These are phyloP conservation scores for Melangyna quadrimaculata DNA, from an alignment of 2,888 invertebrate species.

Conservation along the genomic window DNA sequence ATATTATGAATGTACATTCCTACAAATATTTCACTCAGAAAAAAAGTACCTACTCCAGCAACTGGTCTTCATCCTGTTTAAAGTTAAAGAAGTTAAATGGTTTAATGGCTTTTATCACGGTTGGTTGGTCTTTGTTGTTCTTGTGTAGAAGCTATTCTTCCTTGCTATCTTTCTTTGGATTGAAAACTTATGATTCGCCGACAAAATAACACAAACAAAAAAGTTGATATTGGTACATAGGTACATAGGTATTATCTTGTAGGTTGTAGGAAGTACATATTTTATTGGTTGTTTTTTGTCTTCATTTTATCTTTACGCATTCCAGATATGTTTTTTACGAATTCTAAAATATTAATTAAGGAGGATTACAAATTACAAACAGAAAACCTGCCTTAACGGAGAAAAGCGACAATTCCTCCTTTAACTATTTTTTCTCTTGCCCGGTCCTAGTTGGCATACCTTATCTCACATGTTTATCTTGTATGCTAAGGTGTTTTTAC, in stretches of 20 bases:
- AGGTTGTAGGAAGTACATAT: background rate
- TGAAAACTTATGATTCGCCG: conserved; percentile 4
- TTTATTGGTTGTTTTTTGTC: background rate
- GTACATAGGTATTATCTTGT: background rate
- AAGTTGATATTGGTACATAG: too few relatives aligned
- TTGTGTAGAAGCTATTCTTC: background rate
- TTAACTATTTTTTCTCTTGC: too few relatives aligned
- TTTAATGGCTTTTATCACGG: conserved; percentile 51
- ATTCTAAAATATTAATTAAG: too few relatives aligned
- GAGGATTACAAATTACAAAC: too few relatives aligned
- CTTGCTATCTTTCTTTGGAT: background rate
- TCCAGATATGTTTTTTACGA: too few relatives aligned
- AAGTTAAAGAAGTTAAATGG: conserved; percentile 27
- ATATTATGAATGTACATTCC: background rate
- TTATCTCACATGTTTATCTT: too few relatives aligned
- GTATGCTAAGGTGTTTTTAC: too few relatives aligned
- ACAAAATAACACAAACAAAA: background rate
- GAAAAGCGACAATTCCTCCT: too few relatives aligned
- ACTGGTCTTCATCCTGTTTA: conserved; percentile 32
- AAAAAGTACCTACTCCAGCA: conserved; percentile 41
- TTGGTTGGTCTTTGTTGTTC: background rate
- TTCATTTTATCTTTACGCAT: background rate
- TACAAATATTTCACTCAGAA: conserved; percentile 42
- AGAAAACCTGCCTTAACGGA: too few relatives aligned
- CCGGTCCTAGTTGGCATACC: too few relatives aligned